Evolutionary conservation across 2,113 vertebrate species (phyloP), one percentile per base, ranked within the genome.

Genomic region (Telmatochromis sp.): DNA sequence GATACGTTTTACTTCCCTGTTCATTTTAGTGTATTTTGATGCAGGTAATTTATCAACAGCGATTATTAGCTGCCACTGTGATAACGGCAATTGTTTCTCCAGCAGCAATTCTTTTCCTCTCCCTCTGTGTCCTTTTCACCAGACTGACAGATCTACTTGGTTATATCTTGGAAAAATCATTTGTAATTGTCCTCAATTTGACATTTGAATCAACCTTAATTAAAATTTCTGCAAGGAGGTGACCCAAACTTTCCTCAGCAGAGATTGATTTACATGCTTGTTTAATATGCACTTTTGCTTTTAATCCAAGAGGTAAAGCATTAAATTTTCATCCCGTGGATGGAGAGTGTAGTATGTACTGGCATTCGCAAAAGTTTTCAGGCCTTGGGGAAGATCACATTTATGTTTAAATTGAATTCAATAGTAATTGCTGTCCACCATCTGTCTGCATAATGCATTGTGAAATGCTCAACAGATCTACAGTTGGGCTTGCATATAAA

Each of bases 31-130:
- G 45, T 57, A 68, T 87, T 91, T 91, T 85, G 75, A 93, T 80
- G 79, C 35, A 51, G 49, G 82, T 89, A 86, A 94, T 94, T 87
- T 85, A 92, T 92, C 75, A 91, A 79, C 51, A 87, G 35, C 68
- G 70, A 89, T 90, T 87, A 92, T 94, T 84, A 92, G 85, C 85
- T 87, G 90, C 60, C 84, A 84, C 51, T 53, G 49, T 85, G 54
- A 86, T 83, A 54, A 49, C 13, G n/a, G 54, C 88, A 88, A 81
- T 82, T 82, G 78, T 88, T 89, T 92, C 80, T 65, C 47, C 53
- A 33, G 6, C 17, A 65, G 49, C 40, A 4, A 70, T 78, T 88
- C 4, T 84, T 87, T 86, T 73, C 58, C 57, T 84, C 47, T 87
- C 31, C 1, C 49, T 80, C n/a, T 84, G 11, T 81, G 37, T 57